Percentiles rank a stretch among this genome's conserved stretches.
phyloP scores from a whole-genome alignment of 2,888 invertebrate genomes.

The Thereva nobilitata region DNA sequence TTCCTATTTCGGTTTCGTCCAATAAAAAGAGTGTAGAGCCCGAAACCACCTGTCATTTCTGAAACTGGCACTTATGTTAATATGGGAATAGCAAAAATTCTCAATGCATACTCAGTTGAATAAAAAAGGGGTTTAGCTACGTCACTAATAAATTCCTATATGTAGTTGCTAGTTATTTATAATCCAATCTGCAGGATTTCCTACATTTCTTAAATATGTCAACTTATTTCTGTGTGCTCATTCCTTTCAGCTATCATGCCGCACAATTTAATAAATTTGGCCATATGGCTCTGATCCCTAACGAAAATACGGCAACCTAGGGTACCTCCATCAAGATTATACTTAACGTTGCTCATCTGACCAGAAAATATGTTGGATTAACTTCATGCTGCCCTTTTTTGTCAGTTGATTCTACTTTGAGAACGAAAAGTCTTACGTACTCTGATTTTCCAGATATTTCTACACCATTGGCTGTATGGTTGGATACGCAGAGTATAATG shows the following conservation, averaged over 20 bases:
- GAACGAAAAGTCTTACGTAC: conserved; percentile 11
- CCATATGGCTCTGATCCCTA: conserved; percentile 41
- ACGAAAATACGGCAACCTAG: conserved; percentile 38
- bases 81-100: no score
- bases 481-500: conserved; percentile 19
- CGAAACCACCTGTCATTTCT: no score
- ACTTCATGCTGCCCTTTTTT: conserved; percentile 37
- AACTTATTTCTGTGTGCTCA: conserved; percentile 22
- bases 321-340: conserved; percentile 42
- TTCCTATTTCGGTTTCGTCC: no score
- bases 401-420: conserved; percentile 25
- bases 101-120: no score
- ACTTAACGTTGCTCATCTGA: conserved; percentile 41
- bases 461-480: conserved; percentile 38
- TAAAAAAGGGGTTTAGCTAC: no score
- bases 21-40: no score
- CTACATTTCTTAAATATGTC: conserved; percentile 15
- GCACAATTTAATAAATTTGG: conserved; percentile 41
- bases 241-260: conserved; percentile 18
- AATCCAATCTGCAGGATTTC: conserved; percentile 25
- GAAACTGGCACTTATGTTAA: no score
- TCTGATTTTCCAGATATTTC: conserved; percentile 37
- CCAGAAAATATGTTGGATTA: conserved; percentile 42
- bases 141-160: not conserved
- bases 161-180: conserved; percentile 15